These are phyloP conservation scores for Platorchestia sp. DNA, from an alignment of 1,140 invertebrate genomes.

Conservation along the genomic window DNA sequence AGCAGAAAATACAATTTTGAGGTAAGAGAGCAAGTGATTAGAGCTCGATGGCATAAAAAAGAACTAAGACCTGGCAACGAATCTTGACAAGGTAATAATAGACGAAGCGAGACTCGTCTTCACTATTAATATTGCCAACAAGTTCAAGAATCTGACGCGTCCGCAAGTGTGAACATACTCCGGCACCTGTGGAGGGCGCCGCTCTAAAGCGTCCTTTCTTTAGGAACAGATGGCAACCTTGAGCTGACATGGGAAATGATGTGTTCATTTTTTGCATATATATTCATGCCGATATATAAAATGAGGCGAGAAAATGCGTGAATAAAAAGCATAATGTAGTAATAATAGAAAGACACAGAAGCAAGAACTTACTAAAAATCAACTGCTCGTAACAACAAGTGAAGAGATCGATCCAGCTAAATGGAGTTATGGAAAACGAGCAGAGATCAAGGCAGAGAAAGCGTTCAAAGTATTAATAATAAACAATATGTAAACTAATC, in stretches of 20 bases:
- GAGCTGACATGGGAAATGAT: background rate
- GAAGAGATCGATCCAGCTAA: slow-evolving; percentile 18
- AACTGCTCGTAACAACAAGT: background rate
- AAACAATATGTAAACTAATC: background rate
- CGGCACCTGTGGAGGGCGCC: no score
- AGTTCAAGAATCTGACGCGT: background rate
- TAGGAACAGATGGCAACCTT: background rate
- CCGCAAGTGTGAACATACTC: background rate
- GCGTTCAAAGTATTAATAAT: slow-evolving; percentile 9
- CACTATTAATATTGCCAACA: background rate
- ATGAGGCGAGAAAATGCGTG: slow-evolving; percentile 29
- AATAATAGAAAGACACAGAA: slow-evolving; percentile 19
- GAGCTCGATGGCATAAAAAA: background rate
- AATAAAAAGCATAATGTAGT: slow-evolving; percentile 6
- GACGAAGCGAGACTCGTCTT: background rate
- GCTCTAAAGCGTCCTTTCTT: background rate
- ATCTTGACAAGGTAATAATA: slow-evolving; percentile 31
- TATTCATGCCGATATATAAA: slow-evolving; percentile 4
- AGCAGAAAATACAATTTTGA: background rate
- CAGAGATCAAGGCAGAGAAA: slow-evolving; percentile 8
- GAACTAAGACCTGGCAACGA: background rate
- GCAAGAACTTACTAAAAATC: background rate
- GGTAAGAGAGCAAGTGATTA: background rate
- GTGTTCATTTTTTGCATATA: background rate
- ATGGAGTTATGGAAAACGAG: slow-evolving; percentile 17